A percentile compares a stretch with the other conserved stretches of the same genome.
Conservation (phyloP, 2,797 vertebrate genomes). For the Valencia hispanica region DNA sequence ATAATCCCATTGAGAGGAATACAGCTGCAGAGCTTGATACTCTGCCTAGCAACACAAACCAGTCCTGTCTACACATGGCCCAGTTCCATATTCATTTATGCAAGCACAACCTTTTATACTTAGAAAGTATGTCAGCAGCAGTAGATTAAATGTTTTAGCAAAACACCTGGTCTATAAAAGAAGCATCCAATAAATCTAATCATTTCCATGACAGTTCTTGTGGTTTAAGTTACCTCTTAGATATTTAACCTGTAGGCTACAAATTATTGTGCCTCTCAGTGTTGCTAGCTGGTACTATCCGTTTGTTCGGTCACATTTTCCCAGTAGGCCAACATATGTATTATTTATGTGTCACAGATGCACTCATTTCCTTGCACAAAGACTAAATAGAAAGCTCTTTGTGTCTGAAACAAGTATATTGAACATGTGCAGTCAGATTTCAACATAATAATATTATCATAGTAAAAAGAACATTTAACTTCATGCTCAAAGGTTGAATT, state of each 20-base stretch:
- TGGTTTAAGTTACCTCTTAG: not conserved
- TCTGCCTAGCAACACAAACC: conserved; percentile 67
- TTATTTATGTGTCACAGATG: conserved; percentile 63
- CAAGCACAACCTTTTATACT: conserved; percentile 26
- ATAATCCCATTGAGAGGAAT: conserved; percentile 41
- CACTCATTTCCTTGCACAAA: conserved; percentile 15
- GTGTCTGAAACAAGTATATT: conserved; percentile 9
- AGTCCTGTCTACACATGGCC: conserved; percentile 27
- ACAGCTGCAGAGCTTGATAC: conserved; percentile 31
- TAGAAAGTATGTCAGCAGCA: conserved; percentile 12
- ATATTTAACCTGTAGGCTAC: not conserved
- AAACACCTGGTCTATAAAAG: not conserved
- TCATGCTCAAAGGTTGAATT: conserved; percentile 1
- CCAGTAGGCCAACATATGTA: conserved; percentile 67
- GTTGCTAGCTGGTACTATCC: conserved; percentile 23
- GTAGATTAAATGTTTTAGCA: not conserved
- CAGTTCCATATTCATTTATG: conserved; percentile 47
- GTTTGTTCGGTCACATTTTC: conserved; percentile 29
- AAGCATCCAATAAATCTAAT: not conserved
- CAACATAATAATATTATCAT: conserved; percentile 4
- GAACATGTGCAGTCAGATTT: conserved; percentile 11
- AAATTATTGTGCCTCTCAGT: not conserved
- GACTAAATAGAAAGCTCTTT: not conserved
- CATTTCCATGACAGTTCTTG: not conserved
- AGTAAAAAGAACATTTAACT: conserved; percentile 1